Evolutionary conservation across 2,113 vertebrate species (phyloP), one percentile per base, ranked within the genome.

Genomic region (Corythoichthys haematopterus): DNA sequence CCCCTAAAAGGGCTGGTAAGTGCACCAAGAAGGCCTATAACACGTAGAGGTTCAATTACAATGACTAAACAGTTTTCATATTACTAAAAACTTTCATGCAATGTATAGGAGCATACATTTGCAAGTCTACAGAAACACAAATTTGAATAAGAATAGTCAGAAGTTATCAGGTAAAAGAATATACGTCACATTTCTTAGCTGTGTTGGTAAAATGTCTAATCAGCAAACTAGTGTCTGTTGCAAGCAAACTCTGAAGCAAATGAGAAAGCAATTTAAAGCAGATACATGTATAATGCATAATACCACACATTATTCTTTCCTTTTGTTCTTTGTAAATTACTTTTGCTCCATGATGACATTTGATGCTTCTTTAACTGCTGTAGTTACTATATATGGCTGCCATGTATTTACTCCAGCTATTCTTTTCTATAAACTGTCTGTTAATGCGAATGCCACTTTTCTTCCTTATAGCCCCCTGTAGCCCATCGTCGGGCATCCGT

Each of bases 1-100:
- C 84, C 63, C 93, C 93, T 77, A 97, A 91, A 85, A 96, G 94
- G 90, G 89, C 86, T 0, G 95, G 97, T 99, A 90, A 73, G 95
- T 87, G 50, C 60, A 62, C 43, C 28, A 1, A 8, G 20, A 62
- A 6, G n/a, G 2, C 5, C 6, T 46, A 2, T 28, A 12, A 46
- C 43, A 15, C 11, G 5, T 43, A 16, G 58, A 43, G 20, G 9
- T 28, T 20, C 20, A 45, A 43, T 8, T 4, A 60, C 58, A 3
- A 14, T 33, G 9, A 43, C 40, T 43, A 43, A 43, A 7, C 40
- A 43, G 38, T 40, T 40, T 40, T 40, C 3, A 40, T 40, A 40
- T 40, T 40, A 40, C 38, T 6, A 40, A 40, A 40, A 40, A 40
- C 38, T 4, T 40, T 3, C 38, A 3, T 40, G 38, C 38, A 40